Percentiles rank a stretch among this genome's conserved stretches.
These are phyloP conservation scores for Chymomyza procnemis DNA, from an alignment of 2,888 invertebrate genomes.

Conservation along the genomic window DNA sequence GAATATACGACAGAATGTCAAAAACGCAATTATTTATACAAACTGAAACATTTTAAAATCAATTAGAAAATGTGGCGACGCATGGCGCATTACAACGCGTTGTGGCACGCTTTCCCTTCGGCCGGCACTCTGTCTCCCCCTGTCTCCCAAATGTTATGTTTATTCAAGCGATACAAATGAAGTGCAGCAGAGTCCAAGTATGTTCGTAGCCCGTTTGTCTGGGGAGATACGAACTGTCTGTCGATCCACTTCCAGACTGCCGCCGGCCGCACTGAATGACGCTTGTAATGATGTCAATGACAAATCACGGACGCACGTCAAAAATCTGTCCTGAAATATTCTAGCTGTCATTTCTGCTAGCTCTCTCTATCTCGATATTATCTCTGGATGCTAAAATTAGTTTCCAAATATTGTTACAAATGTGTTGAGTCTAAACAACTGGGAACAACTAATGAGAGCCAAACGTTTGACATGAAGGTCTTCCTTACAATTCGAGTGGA, in stretches of 20 bases:
- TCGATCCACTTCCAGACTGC: neutral
- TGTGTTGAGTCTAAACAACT: slow-evolving; percentile 76
- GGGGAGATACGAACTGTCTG: slow-evolving; percentile 26
- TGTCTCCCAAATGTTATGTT: slow-evolving; percentile 38
- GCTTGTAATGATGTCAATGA: slow-evolving; percentile 75
- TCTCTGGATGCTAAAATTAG: slow-evolving; percentile 72
- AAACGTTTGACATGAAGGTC: neutral
- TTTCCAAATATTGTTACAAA: slow-evolving; percentile 77
- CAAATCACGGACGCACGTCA: slow-evolving; percentile 77
- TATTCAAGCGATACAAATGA: slow-evolving; percentile 70
- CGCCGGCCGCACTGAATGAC: neutral
- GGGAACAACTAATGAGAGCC: slow-evolving; percentile 49
- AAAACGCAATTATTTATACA: slow-evolving; percentile 75
- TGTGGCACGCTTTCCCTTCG: neutral
- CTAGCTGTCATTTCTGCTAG: slow-evolving; percentile 69
- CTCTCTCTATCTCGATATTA: slow-evolving; percentile 25
- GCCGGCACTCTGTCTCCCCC: slow-evolving; percentile 5
- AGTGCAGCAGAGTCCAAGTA: slow-evolving; percentile 53
- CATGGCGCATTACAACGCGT: slow-evolving; percentile 52
- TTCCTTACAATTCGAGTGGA: slow-evolving; percentile 53
- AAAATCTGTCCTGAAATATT: slow-evolving; percentile 76
- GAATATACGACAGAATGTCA: slow-evolving; percentile 64
- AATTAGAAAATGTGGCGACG: slow-evolving; percentile 76
- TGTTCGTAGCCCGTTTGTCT: slow-evolving; percentile 66
- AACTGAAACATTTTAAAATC: slow-evolving; percentile 76